Evolutionary conservation across 2,888 invertebrate species (phyloP), one percentile per base, ranked within the genome.

Genomic region (Acanthoscelides obtectus): DNA sequence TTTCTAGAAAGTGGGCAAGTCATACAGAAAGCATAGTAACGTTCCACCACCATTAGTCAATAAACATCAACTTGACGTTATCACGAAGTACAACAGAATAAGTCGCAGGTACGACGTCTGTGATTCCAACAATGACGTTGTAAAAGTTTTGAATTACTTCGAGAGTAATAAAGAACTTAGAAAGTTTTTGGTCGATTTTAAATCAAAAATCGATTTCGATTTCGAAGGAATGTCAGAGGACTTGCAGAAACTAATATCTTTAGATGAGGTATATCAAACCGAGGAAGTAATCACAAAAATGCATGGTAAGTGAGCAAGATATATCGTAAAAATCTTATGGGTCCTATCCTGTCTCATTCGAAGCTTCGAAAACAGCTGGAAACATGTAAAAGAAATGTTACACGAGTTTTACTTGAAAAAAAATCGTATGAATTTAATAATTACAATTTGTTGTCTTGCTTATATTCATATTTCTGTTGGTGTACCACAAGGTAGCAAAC

Each of bases 1-100:
- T n/a, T 45, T 83, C 65, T 79, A 81, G 69, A 85, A 83, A 78
- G 72, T 84, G 12, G 79, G 81, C 17, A 84, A 81, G 73, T 78
- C 74, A 22, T 86, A 80, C 71, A 82, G 80, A 70, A 85, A 83
- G 76, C 22, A 70, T 6, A 79, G 77, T 20, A 67, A 77, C 21
- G 79, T 75, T 67, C 85, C 85, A 2, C 80, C 81, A 19, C 85
- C 84, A 22, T 79, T 81, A 65, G 80, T 78, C 22, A 80, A 77
- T 68, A 65, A 73, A 64, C 72, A 77, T 20, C 83, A 84, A 75
- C 72, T 82, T 0, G 75, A 78, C 65, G 73, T 80, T n/a, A 70
- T 77, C 6, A 70, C 75, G 22, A 72, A 74, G 27, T 80, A 76
- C 63, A 72, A 79, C 22, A 72, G 77, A 67, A 76, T 81, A 22